phyloP scores from a whole-genome alignment of 2,888 invertebrate species.

The Dasysyrphus tricinctus region DNA sequence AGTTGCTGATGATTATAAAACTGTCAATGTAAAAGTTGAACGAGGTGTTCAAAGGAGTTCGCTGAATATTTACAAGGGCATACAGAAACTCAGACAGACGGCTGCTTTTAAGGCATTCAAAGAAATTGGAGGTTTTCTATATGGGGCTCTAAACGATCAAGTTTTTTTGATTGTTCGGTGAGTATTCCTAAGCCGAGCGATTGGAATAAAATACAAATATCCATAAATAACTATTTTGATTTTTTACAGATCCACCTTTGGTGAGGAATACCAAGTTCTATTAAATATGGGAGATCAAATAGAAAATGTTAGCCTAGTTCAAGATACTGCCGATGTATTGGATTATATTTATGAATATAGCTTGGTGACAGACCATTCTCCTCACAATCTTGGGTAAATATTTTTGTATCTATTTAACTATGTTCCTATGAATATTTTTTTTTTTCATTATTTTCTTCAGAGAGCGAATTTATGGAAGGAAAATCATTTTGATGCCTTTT shows the following conservation, averaged over 20 bases:
- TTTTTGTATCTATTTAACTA: background rate
- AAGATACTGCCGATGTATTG: background rate
- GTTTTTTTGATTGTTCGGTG: constrained; percentile 81
- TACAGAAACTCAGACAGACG: constrained; percentile 84
- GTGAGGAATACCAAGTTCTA: constrained; percentile 79
- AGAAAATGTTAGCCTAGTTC: background rate
- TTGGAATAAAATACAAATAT: background rate
- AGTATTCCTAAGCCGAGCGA: background rate
- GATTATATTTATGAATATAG: constrained; percentile 2
- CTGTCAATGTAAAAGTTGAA: constrained; percentile 86
- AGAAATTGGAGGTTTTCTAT: constrained; percentile 78
- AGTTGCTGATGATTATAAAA: constrained; percentile 86
- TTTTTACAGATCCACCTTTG: constrained; percentile 76
- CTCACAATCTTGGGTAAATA: constrained; percentile 25
- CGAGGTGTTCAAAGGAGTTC: constrained; percentile 84
- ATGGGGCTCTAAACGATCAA: constrained; percentile 79
- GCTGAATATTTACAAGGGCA: constrained; percentile 85
- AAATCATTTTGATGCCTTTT: constrained; percentile 79
- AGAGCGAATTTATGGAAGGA: constrained; percentile 60
- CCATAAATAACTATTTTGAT: background rate
- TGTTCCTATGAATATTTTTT: background rate
- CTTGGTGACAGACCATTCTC: constrained; percentile 5
- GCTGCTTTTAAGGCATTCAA: constrained; percentile 81
- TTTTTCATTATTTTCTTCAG: background rate
- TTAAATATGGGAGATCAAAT: constrained; percentile 48